phyloP scores from a whole-genome alignment of 2,797 vertebrate species.

The Crocidura indochinensis region DNA sequence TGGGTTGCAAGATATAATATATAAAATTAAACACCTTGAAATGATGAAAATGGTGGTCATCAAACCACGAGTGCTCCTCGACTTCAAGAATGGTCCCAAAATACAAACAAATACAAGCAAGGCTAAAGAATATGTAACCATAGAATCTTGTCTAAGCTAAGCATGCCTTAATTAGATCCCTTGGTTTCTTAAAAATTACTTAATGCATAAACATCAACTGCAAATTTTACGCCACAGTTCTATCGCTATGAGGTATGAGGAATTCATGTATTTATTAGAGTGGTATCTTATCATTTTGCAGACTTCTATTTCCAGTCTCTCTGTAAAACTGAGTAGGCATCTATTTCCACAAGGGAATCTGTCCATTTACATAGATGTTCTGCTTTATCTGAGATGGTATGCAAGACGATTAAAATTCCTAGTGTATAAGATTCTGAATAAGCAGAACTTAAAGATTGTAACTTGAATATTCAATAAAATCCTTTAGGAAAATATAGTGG shows the following conservation, averaged over 20 bases:
- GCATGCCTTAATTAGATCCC: neutral
- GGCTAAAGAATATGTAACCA: neutral
- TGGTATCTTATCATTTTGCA: neutral
- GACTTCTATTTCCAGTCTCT: conserved; percentile 13
- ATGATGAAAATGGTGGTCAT: neutral
- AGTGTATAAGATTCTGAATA: conserved; percentile 38
- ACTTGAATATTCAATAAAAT: conserved; percentile 59
- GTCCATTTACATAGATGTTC: neutral
- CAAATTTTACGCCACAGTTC: neutral
- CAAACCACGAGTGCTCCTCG: too few relatives aligned
- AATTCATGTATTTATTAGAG: neutral
- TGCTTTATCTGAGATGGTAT: neutral
- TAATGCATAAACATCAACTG: neutral
- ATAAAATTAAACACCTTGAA: neutral
- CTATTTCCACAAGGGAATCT: neutral
- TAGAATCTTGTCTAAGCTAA: neutral
- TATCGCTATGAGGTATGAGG: neutral
- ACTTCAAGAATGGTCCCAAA: too few relatives aligned
- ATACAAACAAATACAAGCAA: too few relatives aligned
- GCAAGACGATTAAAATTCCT: conserved; percentile 6
- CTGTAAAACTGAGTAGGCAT: neutral
- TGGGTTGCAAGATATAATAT: neutral
- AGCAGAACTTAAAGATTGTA: neutral
- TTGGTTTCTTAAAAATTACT: conserved; percentile 29
- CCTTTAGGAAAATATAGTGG: conserved; percentile 1